Conservation (phyloP, 2,888 invertebrate species). For the Corbicula japonica region DNA sequence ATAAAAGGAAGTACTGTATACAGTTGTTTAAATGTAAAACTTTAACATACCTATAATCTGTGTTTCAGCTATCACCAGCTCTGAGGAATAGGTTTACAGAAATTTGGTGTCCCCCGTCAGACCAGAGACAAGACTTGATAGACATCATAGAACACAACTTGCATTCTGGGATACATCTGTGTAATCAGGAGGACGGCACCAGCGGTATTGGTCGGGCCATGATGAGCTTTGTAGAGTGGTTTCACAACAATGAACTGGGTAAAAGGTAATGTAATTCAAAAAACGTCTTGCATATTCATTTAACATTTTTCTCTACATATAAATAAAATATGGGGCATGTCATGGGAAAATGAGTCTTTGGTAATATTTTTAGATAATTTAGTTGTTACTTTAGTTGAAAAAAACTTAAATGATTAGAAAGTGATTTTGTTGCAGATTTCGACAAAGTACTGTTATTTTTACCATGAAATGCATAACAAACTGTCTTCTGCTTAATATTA, state of each 20-base stretch:
- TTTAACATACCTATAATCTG: not conserved
- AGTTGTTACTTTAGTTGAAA: too few relatives aligned
- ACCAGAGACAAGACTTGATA: slow-evolving; percentile 90
- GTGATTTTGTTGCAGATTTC: too few relatives aligned
- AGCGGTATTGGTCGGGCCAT: slow-evolving; percentile 90
- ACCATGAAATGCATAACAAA: too few relatives aligned
- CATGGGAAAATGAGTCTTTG: too few relatives aligned
- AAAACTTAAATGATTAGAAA: too few relatives aligned
- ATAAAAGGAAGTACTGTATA: not conserved
- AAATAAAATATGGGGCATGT: too few relatives aligned
- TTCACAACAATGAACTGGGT: slow-evolving; percentile 91
- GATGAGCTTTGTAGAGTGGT: slow-evolving; percentile 93
- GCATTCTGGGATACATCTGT: slow-evolving; percentile 88
- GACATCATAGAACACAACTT: slow-evolving; percentile 94
- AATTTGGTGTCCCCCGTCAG: slow-evolving; percentile 95
- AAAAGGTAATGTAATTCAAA: slow-evolving; percentile 86
- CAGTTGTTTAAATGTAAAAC: not conserved
- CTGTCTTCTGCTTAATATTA: too few relatives aligned
- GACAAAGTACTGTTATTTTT: too few relatives aligned
- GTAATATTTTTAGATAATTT: too few relatives aligned
- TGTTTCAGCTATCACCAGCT: slow-evolving; percentile 94
- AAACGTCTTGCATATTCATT: too few relatives aligned
- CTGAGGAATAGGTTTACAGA: slow-evolving; percentile 99
- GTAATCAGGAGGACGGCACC: slow-evolving; percentile 87
- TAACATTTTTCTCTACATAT: too few relatives aligned